Base-by-base conservation (phyloP, 1,140 invertebrate genomes). In the Yoshiicerus persimilis region DNA sequence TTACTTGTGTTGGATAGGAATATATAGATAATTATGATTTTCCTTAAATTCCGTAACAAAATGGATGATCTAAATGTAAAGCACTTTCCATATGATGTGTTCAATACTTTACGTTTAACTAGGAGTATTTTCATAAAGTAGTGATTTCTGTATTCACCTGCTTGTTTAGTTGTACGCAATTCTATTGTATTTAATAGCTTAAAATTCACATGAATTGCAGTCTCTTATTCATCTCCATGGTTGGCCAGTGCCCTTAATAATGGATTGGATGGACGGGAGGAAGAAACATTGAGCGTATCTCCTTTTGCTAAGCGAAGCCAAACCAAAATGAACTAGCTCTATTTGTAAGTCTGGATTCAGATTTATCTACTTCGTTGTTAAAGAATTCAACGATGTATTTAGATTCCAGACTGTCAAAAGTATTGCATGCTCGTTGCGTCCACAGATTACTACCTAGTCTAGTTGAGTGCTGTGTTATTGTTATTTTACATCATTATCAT, bases 241-340 rank as follows among this genome's bases (percentile, higher is more conserved):
- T 84, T 89, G 86, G 86, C 34, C 36, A 84, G 83, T 75, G 86
- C 38, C 30, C 77, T 77, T 89, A 87, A 87, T 89, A 75, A 89
- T 62, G 56, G 70, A 70, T 27, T n/a, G 83, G 41, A 77, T 13
- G 83, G 64, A 47, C n/a, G 20, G 86, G 27, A 34, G 41, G 36
- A 38, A 77, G 66, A 86, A 86, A 80, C 64, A 86, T 30, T 86
- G 66, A 84, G 87, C 87, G 84, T 85, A 88, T 86, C 84, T 88
- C 84, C 87, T 88, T 80, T 88, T 88, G 47, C 66, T 80, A 34
- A 85, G 62, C 77, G 16, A 84, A 84, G 83, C 83, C 39, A 80
- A 80, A 80, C 75, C 75, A 80, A 80, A 80, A 32, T 80, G 32
- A 20, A 70, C 66, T 27, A 27, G 30, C 66, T 27, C 16, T 70